A percentile compares a stretch with the other conserved stretches of the same genome.
Evolutionary conservation across 1,140 invertebrate genomes (phyloP).

Genomic region (Dreissena rostriformis): DNA sequence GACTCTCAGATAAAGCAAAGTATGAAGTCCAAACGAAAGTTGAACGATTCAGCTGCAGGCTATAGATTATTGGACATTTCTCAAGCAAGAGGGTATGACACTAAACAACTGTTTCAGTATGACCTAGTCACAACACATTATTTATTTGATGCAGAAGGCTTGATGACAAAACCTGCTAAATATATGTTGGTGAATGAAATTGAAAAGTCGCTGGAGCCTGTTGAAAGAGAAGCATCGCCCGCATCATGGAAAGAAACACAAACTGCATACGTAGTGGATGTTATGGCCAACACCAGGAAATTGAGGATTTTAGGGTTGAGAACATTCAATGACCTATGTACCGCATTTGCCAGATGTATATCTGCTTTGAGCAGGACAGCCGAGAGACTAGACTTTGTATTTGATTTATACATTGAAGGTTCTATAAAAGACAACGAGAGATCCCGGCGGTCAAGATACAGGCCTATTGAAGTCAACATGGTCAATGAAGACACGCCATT

Average conservation of each 20-base stretch:
- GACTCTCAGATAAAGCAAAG: neutral
- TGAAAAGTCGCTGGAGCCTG: constrained; percentile 1
- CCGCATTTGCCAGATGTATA: neutral
- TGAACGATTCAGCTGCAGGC: constrained; percentile 1
- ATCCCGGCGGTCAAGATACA: neutral
- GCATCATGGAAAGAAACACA: neutral
- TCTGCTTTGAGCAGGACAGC: constrained; percentile 2
- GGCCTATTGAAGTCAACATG: constrained; percentile 1
- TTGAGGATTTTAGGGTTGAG: neutral
- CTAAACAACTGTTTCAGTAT: constrained; percentile 16
- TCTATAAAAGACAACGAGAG: constrained; percentile 28
- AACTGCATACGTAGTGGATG: neutral
- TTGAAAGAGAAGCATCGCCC: neutral
- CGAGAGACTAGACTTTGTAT: constrained; percentile 20
- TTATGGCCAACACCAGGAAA: constrained; percentile 13
- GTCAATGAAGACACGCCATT: constrained; percentile 9
- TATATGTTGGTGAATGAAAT: neutral
- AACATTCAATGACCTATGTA: neutral
- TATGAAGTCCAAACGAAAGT: neutral
- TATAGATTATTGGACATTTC: constrained; percentile 8
- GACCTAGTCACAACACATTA: neutral
- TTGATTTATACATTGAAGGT: constrained; percentile 13
- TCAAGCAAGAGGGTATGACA: constrained; percentile 15
- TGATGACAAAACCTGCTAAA: constrained; percentile 5
- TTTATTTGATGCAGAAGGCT: constrained; percentile 15